phyloP scores from a whole-genome alignment of 2,797 vertebrate species.

The Helicolenus hilgendorfi region DNA sequence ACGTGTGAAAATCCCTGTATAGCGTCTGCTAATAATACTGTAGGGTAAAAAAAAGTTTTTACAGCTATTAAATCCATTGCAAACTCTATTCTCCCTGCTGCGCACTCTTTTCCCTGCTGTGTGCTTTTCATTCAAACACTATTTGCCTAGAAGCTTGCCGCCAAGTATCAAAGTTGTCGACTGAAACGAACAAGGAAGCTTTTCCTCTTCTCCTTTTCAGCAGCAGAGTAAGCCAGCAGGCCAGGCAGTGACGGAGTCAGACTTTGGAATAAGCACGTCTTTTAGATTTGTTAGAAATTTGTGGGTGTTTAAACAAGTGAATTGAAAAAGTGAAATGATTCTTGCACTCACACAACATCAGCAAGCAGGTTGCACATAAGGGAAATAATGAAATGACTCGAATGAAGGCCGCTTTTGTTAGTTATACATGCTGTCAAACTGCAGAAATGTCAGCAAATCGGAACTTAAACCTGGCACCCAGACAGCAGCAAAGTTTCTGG shows the following conservation, averaged over 20 bases:
- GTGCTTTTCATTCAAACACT: constrained; percentile 53
- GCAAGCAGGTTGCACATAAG: background rate
- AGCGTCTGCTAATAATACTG: constrained; percentile 17
- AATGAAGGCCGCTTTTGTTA: constrained; percentile 7
- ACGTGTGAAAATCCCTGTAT: background rate
- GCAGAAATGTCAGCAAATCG: constrained; percentile 19
- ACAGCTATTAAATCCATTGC: constrained; percentile 39
- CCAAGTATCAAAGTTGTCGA: constrained; percentile 59
- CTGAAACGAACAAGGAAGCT: constrained; percentile 56
- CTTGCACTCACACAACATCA: background rate
- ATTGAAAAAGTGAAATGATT: too few relatives aligned
- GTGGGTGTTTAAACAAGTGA: constrained; percentile 10
- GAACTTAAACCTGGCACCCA: constrained; percentile 27
- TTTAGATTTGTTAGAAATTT: constrained; percentile 16
- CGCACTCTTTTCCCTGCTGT: constrained; percentile 27
- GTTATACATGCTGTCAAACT: constrained; percentile 14
- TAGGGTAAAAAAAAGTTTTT: constrained; percentile 22
- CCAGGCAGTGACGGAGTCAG: constrained; percentile 9
- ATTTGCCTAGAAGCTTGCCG: constrained; percentile 61
- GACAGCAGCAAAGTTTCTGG: constrained; percentile 15
- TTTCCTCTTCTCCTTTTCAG: constrained; percentile 44
- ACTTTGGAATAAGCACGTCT: constrained; percentile 31
- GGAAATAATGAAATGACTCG: background rate
- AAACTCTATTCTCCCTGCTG: constrained; percentile 24
- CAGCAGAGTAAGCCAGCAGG: constrained; percentile 3